Evolutionary conservation across 1,140 invertebrate species (phyloP).

Genomic region (Bombyx mandarina): DNA sequence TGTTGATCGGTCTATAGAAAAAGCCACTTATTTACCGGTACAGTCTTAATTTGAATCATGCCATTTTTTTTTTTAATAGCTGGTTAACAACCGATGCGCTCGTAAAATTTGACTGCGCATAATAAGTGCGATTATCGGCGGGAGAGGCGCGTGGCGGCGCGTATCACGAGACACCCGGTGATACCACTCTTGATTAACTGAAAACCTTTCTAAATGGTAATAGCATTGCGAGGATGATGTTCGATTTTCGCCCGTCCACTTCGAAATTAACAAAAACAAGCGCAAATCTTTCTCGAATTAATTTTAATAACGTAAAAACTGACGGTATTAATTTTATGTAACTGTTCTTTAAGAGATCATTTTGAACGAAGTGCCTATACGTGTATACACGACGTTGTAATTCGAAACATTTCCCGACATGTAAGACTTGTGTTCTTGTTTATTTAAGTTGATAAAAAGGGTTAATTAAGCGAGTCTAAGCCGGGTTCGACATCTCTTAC

Average conservation of each 20-base stretch:
- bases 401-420: slow-evolving; percentile 16
- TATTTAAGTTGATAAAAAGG: slow-evolving; percentile 12
- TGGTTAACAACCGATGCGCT: slow-evolving; percentile 48
- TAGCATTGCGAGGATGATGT: slow-evolving; percentile 25
- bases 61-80: slow-evolving; percentile 46
- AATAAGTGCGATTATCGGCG: slow-evolving; percentile 53
- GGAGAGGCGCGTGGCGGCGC: slow-evolving; percentile 32
- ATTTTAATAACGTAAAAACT: slow-evolving; percentile 52
- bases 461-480: slow-evolving; percentile 21
- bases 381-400: slow-evolving; percentile 14
- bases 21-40: slow-evolving; percentile 22
- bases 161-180: slow-evolving; percentile 29
- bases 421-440: slow-evolving; percentile 13
- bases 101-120: slow-evolving; percentile 65
- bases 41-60: slow-evolving; percentile 38
- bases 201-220: slow-evolving; percentile 58
- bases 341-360: slow-evolving; percentile 24
- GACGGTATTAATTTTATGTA: slow-evolving; percentile 28
- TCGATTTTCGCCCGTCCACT: slow-evolving; percentile 18
- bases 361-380: slow-evolving; percentile 7
- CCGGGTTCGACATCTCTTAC: slow-evolving; percentile 32
- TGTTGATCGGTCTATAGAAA: no score
- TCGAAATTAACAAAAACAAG: slow-evolving; percentile 45
- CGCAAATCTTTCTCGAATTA: slow-evolving; percentile 49
- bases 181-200: slow-evolving; percentile 47